Percentiles rank a stretch among this genome's conserved stretches.
Evolutionary conservation across 2,113 vertebrate species (phyloP).

Genomic region (Panurus biarmicus): DNA sequence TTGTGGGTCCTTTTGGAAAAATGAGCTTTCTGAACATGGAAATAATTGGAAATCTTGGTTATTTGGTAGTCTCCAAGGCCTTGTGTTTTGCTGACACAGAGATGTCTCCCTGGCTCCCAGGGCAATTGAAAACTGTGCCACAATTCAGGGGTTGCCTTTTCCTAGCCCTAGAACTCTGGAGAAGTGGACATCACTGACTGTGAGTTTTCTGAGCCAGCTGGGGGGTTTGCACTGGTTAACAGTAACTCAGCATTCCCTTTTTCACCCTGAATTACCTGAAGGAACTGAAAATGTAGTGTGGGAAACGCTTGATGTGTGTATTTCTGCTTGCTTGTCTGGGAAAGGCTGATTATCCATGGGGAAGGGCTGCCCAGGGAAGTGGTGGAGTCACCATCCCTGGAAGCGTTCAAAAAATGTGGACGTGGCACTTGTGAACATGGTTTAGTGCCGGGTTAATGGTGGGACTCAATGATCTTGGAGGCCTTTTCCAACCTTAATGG

Average conservation of each 20-base stretch:
- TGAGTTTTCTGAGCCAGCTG: not conserved
- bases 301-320: too few relatives aligned
- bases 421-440: not conserved
- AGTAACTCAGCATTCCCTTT: not conserved
- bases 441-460: not conserved
- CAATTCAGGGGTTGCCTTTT: not conserved
- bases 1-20: not conserved
- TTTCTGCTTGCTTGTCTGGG: not conserved
- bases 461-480: not conserved
- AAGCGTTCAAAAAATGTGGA: not conserved
- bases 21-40: not conserved
- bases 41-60: not conserved
- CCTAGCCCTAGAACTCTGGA: not conserved
- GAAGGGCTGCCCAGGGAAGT: not conserved
- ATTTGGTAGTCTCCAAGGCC: not conserved
- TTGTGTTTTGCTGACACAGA: not conserved
- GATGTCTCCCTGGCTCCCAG: not conserved
- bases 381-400: not conserved
- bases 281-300: not conserved
- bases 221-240: not conserved
- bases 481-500: not conserved
- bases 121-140: not conserved
- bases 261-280: fast-evolving
- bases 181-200: not conserved
- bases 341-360: not conserved